phyloP scores from a whole-genome alignment of 2,888 invertebrate species.

The Dicranocentrus wangi region DNA sequence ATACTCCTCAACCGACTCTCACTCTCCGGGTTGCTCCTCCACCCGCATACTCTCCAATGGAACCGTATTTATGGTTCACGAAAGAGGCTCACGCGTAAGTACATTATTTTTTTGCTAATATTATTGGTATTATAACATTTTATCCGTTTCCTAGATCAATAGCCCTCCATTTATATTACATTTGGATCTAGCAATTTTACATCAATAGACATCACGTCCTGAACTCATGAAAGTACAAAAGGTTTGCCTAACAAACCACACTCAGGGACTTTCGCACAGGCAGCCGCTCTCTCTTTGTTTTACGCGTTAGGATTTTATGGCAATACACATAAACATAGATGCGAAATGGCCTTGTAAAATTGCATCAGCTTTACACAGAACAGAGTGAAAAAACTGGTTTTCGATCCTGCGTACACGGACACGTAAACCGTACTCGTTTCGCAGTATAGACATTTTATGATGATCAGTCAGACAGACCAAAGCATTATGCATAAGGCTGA shows the following conservation, averaged over 20 bases:
- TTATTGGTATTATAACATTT: neutral
- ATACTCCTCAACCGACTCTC: constrained; percentile 44
- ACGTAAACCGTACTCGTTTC: neutral
- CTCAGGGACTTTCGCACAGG: neutral
- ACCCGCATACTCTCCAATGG: constrained; percentile 38
- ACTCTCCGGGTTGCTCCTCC: constrained; percentile 27
- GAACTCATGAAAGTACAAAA: constrained; percentile 10
- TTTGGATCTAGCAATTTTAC: neutral
- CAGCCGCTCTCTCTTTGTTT: neutral
- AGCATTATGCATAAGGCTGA: no score
- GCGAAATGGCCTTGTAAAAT: constrained; percentile 53
- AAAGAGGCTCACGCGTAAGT: constrained; percentile 57
- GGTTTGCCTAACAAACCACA: neutral
- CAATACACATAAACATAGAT: neutral
- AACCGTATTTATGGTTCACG: constrained; percentile 60
- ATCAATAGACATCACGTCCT: neutral
- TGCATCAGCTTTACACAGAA: constrained; percentile 33
- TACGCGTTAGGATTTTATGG: neutral
- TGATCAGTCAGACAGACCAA: neutral
- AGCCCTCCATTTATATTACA: neutral
- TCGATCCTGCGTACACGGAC: no score
- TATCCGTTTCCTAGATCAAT: constrained; percentile 6
- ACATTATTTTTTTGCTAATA: no score
- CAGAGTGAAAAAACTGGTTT: neutral
- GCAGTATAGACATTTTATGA: neutral